Evolutionary conservation across 2,797 vertebrate species (phyloP).

Genomic region (Botia almorhae): DNA sequence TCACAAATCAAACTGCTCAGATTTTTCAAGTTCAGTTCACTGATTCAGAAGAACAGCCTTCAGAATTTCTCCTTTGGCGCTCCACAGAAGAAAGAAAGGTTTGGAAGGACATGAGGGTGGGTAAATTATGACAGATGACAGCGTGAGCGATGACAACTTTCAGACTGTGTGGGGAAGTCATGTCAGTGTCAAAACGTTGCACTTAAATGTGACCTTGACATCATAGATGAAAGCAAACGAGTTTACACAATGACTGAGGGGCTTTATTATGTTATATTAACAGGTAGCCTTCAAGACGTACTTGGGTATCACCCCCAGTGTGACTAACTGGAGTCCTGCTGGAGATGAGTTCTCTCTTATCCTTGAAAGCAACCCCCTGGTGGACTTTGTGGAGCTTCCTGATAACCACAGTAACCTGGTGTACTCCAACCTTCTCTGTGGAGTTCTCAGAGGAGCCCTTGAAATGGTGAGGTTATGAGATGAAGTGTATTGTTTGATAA

Average conservation of each 20-base stretch:
- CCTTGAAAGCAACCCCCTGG: conserved; percentile 95
- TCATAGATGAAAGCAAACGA: conserved; percentile 14
- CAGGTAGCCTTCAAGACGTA: conserved; percentile 99
- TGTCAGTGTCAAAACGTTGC: conserved; percentile 19
- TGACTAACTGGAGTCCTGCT: conserved; percentile 99
- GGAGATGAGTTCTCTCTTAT: conserved; percentile 98
- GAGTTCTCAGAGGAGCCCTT: conserved; percentile 92
- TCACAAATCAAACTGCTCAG: too few relatives aligned
- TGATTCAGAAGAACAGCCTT: too few relatives aligned
- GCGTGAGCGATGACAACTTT: too few relatives aligned
- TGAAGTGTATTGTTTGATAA: background rate
- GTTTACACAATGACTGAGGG: conserved; percentile 2
- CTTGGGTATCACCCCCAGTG: conserved; percentile 93
- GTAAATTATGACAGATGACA: background rate
- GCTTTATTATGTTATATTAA: background rate
- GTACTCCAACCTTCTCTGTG: conserved; percentile 96
- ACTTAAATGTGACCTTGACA: conserved; percentile 32
- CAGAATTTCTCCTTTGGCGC: background rate
- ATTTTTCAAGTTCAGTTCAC: too few relatives aligned
- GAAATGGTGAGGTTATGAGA: conserved; percentile 88
- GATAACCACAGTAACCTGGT: conserved; percentile 94
- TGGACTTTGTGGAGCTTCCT: conserved; percentile 97
- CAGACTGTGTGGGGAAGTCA: conserved; percentile 28
- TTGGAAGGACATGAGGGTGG: background rate
- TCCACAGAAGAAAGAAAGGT: background rate